These are phyloP conservation scores for Malurus splendens DNA, from an alignment of 2,797 vertebrate genomes.

Conservation along the genomic window DNA sequence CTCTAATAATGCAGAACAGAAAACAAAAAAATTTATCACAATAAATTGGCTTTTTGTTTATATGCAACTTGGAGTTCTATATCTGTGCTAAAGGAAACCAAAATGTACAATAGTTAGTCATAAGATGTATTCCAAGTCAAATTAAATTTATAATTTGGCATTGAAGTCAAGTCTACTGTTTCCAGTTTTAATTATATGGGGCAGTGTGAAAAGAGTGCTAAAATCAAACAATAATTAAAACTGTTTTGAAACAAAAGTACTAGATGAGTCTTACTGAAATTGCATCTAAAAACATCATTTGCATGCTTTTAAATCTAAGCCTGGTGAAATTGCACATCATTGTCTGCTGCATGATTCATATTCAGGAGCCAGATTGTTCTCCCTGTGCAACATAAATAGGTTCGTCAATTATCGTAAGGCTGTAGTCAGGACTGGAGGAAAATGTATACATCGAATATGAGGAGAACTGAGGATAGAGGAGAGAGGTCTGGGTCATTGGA, in stretches of 20 bases:
- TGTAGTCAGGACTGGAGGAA: not conserved
- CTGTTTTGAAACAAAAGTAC: not conserved
- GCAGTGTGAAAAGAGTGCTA: not conserved
- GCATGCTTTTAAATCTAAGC: not conserved
- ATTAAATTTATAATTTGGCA: not conserved
- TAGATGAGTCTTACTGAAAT: not conserved
- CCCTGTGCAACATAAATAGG: not conserved
- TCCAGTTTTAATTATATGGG: not conserved
- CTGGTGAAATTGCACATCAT: not conserved
- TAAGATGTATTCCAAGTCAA: not conserved
- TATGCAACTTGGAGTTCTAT: not conserved
- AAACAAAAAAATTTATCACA: not conserved
- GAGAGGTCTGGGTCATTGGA: not conserved
- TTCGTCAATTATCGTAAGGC: not conserved
- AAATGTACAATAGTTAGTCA: not conserved
- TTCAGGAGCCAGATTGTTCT: not conserved
- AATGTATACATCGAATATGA: not conserved
- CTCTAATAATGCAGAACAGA: not conserved
- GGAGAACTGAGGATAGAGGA: not conserved
- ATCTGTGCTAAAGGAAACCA: not conserved
- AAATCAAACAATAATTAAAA: not conserved
- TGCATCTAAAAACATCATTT: not conserved
- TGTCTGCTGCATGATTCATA: not conserved
- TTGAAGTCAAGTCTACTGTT: not conserved
- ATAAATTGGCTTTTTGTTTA: not conserved